Conservation (phyloP, 2,888 invertebrate genomes). For the Bellardia bayeri region DNA sequence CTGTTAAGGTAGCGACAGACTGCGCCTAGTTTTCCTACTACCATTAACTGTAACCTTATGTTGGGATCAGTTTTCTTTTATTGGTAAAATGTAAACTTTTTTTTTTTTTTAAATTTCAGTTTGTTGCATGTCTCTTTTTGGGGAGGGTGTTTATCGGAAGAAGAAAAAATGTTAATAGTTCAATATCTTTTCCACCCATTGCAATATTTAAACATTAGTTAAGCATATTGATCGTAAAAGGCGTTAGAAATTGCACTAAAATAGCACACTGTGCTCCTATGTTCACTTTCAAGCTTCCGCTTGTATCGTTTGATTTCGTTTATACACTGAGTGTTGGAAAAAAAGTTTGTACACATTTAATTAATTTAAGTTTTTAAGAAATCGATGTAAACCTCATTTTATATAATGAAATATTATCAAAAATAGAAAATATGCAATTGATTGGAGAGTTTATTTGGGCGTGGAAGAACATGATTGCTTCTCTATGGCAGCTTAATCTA, state of each 20-base stretch:
- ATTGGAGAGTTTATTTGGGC: too few relatives aligned
- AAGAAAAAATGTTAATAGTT: conserved; percentile 57
- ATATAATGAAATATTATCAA: too few relatives aligned
- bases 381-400: too few relatives aligned
- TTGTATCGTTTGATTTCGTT: conserved; percentile 46
- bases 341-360: neutral
- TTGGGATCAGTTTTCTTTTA: neutral
- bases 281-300: conserved; percentile 75
- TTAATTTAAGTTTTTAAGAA: too few relatives aligned
- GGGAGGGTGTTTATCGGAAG: neutral
- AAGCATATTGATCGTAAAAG: conserved; percentile 76
- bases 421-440: too few relatives aligned
- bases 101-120: conserved; percentile 3
- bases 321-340: conserved; percentile 47
- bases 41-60: conserved; percentile 13
- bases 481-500: too few relatives aligned
- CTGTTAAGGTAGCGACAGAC: conserved; percentile 49
- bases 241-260: conserved; percentile 77
- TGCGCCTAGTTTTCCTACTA: conserved; percentile 17
- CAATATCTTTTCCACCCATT: conserved; percentile 61
- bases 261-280: conserved; percentile 66
- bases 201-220: conserved; percentile 64
- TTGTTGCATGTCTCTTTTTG: neutral
- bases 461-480: too few relatives aligned
- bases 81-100: neutral